Evolutionary conservation across 2,113 vertebrate genomes (phyloP).

Genomic region (Mustelus asterias): DNA sequence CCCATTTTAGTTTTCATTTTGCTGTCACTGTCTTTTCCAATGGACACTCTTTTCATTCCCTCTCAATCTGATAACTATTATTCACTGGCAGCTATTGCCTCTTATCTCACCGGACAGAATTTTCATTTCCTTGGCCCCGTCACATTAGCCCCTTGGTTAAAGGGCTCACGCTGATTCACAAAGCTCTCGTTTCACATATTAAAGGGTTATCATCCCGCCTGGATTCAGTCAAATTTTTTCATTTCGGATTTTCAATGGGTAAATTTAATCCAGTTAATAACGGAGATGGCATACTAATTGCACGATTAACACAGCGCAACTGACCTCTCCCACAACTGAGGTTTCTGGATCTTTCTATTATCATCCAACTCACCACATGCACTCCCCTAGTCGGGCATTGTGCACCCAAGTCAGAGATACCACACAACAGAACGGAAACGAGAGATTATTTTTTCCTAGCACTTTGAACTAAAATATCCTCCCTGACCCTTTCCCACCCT

Average conservation of each 20-base stretch:
- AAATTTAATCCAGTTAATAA: slow-evolving; percentile 12
- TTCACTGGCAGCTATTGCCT: not conserved
- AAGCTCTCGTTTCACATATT: slow-evolving; percentile 20
- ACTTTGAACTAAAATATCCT: not conserved
- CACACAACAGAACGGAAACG: no score
- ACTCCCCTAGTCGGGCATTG: not conserved
- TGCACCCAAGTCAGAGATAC: not conserved
- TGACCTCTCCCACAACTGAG: slow-evolving; percentile 17
- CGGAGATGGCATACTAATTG: slow-evolving; percentile 2
- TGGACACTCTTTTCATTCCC: not conserved
- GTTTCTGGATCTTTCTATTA: slow-evolving; percentile 1
- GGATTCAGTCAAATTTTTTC: not conserved
- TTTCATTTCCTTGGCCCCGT: slow-evolving; percentile 12
- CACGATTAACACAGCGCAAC: not conserved
- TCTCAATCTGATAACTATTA: not conserved
- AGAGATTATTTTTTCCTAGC: not conserved
- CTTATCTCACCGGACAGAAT: slow-evolving; percentile 12
- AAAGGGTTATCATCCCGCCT: slow-evolving; percentile 12
- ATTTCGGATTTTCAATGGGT: not conserved
- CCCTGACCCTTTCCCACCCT: not conserved
- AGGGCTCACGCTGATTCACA: not conserved
- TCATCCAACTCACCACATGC: not conserved
- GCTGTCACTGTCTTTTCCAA: not conserved
- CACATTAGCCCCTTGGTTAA: not conserved
- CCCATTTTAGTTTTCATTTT: not conserved